phyloP scores from a whole-genome alignment of 2,797 vertebrate species.

The Yasuhikotakia modesta region DNA sequence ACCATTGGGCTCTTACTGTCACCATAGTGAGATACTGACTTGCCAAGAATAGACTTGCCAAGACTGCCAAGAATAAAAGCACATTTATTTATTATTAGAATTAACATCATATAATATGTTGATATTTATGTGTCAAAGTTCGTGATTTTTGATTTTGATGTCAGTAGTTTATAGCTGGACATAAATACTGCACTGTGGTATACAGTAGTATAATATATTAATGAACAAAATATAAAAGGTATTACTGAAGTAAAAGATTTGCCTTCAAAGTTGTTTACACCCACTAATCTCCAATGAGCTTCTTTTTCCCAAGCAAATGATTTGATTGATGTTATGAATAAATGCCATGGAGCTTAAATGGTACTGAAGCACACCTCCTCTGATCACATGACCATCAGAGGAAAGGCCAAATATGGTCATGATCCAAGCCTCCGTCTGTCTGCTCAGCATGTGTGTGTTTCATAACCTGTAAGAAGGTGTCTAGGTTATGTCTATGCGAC shows the following conservation, averaged over 20 bases:
- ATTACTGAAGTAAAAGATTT: background rate
- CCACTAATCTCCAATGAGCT: background rate
- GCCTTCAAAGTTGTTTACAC: background rate
- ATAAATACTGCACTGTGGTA: constrained; percentile 1
- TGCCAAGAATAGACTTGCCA: too few species aligned
- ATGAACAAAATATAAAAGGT: background rate
- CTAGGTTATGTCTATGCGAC: constrained; percentile 36
- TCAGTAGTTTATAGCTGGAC: background rate
- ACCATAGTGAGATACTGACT: background rate
- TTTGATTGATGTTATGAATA: constrained; percentile 44
- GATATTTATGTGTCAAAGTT: background rate
- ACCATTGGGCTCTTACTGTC: background rate
- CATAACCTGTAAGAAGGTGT: constrained; percentile 53
- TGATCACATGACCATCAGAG: constrained; percentile 47
- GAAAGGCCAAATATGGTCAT: constrained; percentile 56
- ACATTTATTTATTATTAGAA: background rate
- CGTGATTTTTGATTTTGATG: constrained; percentile 6
- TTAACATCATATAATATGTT: background rate
- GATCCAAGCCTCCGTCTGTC: constrained; percentile 38
- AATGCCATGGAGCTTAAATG: constrained; percentile 40
- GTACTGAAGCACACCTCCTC: constrained; percentile 20
- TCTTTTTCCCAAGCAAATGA: background rate
- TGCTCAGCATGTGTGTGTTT: constrained; percentile 54
- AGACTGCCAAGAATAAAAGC: background rate
- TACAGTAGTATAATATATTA: background rate